Evolutionary conservation across 2,888 invertebrate species (phyloP), one percentile per base, ranked within the genome.

Genomic region (Allophyes oxyacanthae): DNA sequence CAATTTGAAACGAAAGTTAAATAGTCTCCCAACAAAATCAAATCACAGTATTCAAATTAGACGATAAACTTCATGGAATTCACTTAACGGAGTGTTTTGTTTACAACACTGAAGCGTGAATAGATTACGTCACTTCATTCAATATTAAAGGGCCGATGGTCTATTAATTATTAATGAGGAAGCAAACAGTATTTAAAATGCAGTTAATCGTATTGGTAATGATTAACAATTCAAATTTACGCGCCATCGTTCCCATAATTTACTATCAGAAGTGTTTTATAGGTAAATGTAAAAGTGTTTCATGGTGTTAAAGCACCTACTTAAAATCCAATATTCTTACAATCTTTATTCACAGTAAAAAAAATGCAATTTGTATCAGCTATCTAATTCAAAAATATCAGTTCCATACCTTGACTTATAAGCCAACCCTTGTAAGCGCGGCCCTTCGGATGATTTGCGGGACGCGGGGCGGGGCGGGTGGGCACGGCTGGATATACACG

Each of bases 161-260:
- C 40, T 34, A 55, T 59, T 62, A 38, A 71, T 55, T 14, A 65
- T 41, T 54, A 64, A 60, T 57, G 37, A 48, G 11, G 4, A 33
- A 13, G 15, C 40, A 38, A 50, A 42, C 14, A 51, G 34, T 26
- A 14, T 44, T 52, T 51, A 7, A 34, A 63, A 67, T 56, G 52
- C 41, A 53, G 45, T 46, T 30, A 55, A 26, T 37, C 10, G 20
- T 36, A 37, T 53, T 46, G 50, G 28, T 45, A 57, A 56, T 48
- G 3, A 55, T 71, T 71, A 60, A 34, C 50, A 58, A 60, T 57
- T 52, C 41, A 42, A 61, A 65, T 65, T n/a, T 37, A 28, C 5
- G 37, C 30, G 34, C 30, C 8, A 53, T 36, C 46, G 20, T 20
- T 30, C 20, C 49, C 44, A 28, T 2, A 20, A 20, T 3, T 45